Base-by-base conservation (phyloP, 1,140 invertebrate genomes). In the Lepidurus packardi region DNA sequence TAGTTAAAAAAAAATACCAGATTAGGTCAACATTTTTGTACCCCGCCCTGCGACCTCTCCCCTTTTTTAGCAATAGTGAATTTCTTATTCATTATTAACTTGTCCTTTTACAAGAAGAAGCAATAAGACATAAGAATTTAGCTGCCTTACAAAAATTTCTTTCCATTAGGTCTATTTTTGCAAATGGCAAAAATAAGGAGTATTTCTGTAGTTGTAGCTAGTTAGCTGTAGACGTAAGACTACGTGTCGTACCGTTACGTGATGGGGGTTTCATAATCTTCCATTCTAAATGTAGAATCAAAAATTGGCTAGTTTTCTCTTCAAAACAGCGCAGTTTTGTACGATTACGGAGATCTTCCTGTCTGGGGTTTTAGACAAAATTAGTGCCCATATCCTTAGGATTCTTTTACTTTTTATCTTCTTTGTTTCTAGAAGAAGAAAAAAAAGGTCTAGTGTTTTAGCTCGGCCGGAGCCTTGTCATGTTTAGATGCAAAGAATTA, bases 401-500 rank as follows among this genome's bases (percentile, higher is more conserved):
- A 34, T 34, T 34, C 34, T 34, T 34, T 34, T 34, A 34, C 34
- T 34, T 34, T 34, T 34, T 34, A 4, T 34, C 34, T 34, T 34
- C 34, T 34, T 34, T 34, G 3, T 34, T n/a, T 11, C 7, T 65
- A 65, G 53, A 16, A 65, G 16, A 11, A 65, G 13, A 65, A 65
- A 65, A 65, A 65, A 21, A 65, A 65, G 53, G 78, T 79, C 21
- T 65, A 24, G 21, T 73, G 11, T 34, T 78, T 44, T 45, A 24
- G 11, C 44, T 43, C 25, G 34, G 24, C 25, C 45, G 76, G 77
- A 80, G 78, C 42, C 73, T 21, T 81, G 75, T 44, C 41, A 44
- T 78, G 47, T 47, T 65, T 80, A 74, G 34, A 45, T 43, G 6
- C 25, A 65, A 24, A 41, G 43, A 21, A 76, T n/a, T 74, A 73